These are phyloP conservation scores for Physocephala rufipes DNA, from an alignment of 2,888 invertebrate species.

Conservation along the genomic window DNA sequence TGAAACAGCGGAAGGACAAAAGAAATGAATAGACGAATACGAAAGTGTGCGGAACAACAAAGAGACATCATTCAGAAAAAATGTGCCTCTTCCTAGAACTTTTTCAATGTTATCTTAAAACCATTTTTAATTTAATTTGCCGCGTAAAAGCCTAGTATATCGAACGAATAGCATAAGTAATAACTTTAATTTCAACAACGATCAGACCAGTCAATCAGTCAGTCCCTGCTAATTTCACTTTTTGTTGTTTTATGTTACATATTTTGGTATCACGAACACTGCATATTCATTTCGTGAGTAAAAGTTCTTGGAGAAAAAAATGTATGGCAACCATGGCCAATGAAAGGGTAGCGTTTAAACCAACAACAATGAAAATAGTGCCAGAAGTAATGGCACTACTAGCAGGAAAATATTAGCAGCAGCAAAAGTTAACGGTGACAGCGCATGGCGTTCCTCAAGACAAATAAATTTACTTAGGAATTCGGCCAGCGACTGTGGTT, in stretches of 20 bases:
- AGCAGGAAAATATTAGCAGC: too few species aligned
- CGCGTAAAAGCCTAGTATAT: neutral
- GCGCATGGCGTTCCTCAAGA: neutral
- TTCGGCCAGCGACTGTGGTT: conserved; percentile 16
- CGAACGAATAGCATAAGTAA: neutral
- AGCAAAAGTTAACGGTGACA: conserved; percentile 8
- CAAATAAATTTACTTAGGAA: conserved; percentile 29
- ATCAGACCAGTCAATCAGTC: too few species aligned
- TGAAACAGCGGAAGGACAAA: neutral
- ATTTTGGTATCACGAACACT: neutral
- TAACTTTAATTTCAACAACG: conserved; percentile 16
- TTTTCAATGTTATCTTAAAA: neutral
- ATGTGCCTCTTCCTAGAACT: too few species aligned
- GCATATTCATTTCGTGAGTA: neutral
- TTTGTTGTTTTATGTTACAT: neutral
- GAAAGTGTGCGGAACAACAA: neutral
- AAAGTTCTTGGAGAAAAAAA: conserved; percentile 20
- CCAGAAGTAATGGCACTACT: too few species aligned
- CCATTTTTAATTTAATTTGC: conserved; percentile 1
- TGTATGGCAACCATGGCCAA: conserved; percentile 10
- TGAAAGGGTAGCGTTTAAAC: neutral
- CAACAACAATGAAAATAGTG: neutral
- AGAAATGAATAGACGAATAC: neutral
- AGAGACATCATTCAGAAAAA: neutral
- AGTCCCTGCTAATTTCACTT: conserved; percentile 29